A percentile compares a stretch with the other conserved stretches of the same genome.
Conservation (phyloP, 2,888 invertebrate species). For the Caenorhabditis zanzibari region DNA sequence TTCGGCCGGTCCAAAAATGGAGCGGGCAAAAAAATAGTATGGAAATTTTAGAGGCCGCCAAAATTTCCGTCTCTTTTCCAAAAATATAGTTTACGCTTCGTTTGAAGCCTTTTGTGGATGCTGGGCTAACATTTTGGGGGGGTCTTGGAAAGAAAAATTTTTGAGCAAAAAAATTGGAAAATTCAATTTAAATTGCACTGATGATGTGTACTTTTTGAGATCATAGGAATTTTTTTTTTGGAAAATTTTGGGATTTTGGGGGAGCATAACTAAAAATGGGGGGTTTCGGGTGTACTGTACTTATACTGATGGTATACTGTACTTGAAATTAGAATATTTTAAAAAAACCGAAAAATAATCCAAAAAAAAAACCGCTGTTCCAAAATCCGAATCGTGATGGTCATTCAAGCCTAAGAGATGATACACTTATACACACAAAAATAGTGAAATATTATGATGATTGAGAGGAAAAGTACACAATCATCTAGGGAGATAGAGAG, state of each 20-base stretch:
- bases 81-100: constrained; percentile 62
- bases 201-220: no score
- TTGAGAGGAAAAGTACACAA: neutral
- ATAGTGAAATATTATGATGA: neutral
- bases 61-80: constrained; percentile 2
- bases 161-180: neutral
- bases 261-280: no score
- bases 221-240: neutral
- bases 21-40: constrained; percentile 7
- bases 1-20: constrained; percentile 15
- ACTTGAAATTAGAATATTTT: neutral
- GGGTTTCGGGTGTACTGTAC: no score
- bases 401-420: neutral
- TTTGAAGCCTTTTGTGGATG: constrained; percentile 22
- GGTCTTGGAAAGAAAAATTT: neutral
- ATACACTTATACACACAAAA: neutral
- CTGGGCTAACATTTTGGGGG: no score
- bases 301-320: no score
- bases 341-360: no score
- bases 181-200: neutral
- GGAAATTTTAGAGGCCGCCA: neutral
- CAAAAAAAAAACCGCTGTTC: neutral
- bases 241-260: neutral
- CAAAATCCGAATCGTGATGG: neutral
- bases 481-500: neutral